These are phyloP conservation scores for Caenorhabditis remanei DNA, from an alignment of 1,140 invertebrate genomes.

Conservation along the genomic window DNA sequence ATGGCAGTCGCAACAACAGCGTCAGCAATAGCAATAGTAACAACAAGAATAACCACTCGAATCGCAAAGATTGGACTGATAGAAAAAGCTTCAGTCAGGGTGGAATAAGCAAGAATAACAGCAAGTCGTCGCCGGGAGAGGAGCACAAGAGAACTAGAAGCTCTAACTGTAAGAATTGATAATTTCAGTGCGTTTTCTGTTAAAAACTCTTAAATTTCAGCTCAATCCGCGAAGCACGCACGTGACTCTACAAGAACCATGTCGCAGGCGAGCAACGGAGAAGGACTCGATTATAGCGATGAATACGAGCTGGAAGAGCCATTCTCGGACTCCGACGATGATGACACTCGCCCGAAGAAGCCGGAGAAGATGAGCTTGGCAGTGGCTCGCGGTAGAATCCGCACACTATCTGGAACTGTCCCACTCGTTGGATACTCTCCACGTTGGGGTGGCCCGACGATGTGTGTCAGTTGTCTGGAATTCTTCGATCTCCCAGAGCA, in stretches of 20 bases:
- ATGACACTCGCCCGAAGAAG: conserved; percentile 60
- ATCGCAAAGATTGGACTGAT: conserved; percentile 50
- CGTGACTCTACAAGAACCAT: conserved; percentile 60
- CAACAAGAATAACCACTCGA: conserved; percentile 39
- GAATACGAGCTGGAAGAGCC: conserved; percentile 76
- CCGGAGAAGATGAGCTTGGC: conserved; percentile 73
- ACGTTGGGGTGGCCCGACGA: conserved; percentile 78
- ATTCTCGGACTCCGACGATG: conserved; percentile 77
- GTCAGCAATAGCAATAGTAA: not conserved
- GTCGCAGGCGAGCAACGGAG: conserved; percentile 74
- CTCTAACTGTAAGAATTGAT: conserved; percentile 51
- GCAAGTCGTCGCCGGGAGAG: conserved; percentile 10
- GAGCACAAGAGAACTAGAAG: conserved; percentile 63
- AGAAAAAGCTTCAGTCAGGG: conserved; percentile 58
- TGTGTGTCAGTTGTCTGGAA: conserved; percentile 76
- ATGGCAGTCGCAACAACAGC: conserved; percentile 51
- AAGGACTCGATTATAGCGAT: conserved; percentile 74
- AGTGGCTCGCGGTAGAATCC: conserved; percentile 76
- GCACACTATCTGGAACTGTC: conserved; percentile 76
- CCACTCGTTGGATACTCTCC: conserved; percentile 74
- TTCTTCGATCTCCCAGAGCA: conserved; percentile 77
- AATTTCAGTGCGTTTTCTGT: too few species aligned
- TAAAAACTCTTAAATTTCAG: conserved; percentile 60
- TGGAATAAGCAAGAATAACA: not conserved
- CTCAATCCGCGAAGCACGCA: conserved; percentile 58